Evolutionary conservation across 2,113 vertebrate species (phyloP), one percentile per base, ranked within the genome.

Genomic region (Microtus oregoni): DNA sequence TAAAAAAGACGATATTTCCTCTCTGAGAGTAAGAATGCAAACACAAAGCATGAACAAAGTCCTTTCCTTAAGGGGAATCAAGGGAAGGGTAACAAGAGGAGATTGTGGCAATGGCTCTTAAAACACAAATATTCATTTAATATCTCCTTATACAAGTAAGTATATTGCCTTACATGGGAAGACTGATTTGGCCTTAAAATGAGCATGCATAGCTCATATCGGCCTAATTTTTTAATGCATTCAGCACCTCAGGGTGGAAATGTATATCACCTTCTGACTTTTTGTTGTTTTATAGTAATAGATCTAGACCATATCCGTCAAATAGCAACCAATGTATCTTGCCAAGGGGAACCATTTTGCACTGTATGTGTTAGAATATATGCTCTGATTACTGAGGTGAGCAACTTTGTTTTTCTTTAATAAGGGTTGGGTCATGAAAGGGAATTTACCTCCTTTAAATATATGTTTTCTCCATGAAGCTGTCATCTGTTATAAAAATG

Each of bases 381-480:
- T 63, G 8, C 47, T 78, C 67, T 35, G n/a, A 78, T 17, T 67
- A 65, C 50, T 89, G 65, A 30, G 15, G 12, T 44, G 61, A 95
- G 47, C 65, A 92, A 14, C 38, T 78, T 67, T 63, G 86, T 26
- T 35, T 88, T 89, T 96, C 44, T 58, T 89, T 83, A 94, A 65
- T 81, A 58, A 87, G n/a, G 2, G 58, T 70, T 41, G n/a, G 14
- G 20, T 79, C 50, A 81, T 6, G 82, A 55, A 85, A 85, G 7
- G 11, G 24, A 89, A 76, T 81, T 86, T 76, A 61, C 13, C 7
- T 50, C 32, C 55, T 76, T 94, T 95, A 95, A 96, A 94, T 52
- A 85, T 24, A 89, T 7, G 68, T 82, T 92, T 83, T 94, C 50
- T 94, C 73, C 50, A n/a, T 92, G 75, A 32, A 94, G 88, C 70